Percentiles rank a stretch among this genome's conserved stretches.
phyloP scores from a whole-genome alignment of 2,888 invertebrate species.

The Pachycephus smyrnensis region DNA sequence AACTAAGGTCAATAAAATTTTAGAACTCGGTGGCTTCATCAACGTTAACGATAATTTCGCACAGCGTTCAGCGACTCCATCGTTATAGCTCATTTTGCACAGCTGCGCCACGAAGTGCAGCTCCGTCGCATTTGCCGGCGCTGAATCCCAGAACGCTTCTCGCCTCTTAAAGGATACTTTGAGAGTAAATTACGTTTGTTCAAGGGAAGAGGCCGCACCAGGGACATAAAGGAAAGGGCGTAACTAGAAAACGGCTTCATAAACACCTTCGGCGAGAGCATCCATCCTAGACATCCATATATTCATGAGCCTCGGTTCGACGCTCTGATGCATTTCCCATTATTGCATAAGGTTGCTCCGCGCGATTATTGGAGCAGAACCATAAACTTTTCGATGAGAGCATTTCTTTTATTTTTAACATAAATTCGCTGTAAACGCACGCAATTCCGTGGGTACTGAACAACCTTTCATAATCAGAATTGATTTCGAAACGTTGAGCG shows the following conservation, averaged over 20 bases:
- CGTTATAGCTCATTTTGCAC: no score
- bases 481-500: no score
- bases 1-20: no score
- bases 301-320: constrained; percentile 46
- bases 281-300: constrained; percentile 49
- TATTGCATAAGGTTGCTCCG: constrained; percentile 54
- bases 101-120: no score
- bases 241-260: constrained; percentile 55
- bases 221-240: constrained; percentile 36
- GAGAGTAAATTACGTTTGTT: constrained; percentile 32
- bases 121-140: no score
- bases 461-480: no score
- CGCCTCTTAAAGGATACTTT: constrained; percentile 5
- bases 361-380: constrained; percentile 49
- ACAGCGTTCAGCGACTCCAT: no score
- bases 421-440: neutral
- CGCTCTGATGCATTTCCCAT: constrained; percentile 46
- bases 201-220: neutral
- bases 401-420: neutral
- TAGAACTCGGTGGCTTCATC: neutral
- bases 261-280: constrained; percentile 53
- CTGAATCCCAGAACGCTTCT: no score
- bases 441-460: no score
- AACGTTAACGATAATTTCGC: neutral
- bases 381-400: constrained; percentile 28